These are phyloP conservation scores for Lithosia quadra DNA, from an alignment of 2,888 invertebrate species.

Conservation along the genomic window DNA sequence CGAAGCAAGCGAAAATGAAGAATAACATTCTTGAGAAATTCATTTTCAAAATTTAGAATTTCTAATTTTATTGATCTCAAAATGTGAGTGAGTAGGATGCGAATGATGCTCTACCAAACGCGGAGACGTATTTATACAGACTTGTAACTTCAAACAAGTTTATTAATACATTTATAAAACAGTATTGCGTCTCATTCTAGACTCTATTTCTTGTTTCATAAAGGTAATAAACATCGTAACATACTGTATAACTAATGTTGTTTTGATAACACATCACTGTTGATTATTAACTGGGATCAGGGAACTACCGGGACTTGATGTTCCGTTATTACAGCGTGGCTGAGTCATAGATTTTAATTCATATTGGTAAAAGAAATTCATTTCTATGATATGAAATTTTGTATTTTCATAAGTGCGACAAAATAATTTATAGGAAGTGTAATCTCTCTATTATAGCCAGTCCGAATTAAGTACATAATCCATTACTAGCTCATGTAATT, in stretches of 20 bases:
- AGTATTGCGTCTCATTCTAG: neutral
- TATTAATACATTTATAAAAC: neutral
- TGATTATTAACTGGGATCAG: neutral
- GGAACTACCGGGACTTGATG: neutral
- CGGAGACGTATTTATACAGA: neutral
- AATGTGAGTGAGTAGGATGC: neutral
- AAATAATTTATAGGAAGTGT: no score
- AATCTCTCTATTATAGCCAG: no score
- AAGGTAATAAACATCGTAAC: neutral
- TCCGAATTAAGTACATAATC: no score
- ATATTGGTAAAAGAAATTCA: neutral
- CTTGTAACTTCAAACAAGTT: neutral
- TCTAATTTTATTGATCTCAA: neutral
- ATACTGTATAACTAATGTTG: neutral
- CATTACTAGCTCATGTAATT: no score
- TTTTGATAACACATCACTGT: slow-evolving; percentile 3
- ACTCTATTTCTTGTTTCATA: neutral
- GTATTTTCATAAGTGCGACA: neutral
- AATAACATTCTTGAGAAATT: slow-evolving; percentile 63
- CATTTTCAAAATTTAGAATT: slow-evolving; percentile 50
- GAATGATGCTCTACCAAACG: slow-evolving; percentile 15
- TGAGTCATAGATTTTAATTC: neutral
- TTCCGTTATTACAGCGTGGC: neutral
- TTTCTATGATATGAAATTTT: neutral
- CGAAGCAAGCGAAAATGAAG: slow-evolving; percentile 59